A percentile compares a stretch with the other conserved stretches of the same genome.
Conservation (phyloP, 2,888 invertebrate genomes). For the Leptothorax acervorum region DNA sequence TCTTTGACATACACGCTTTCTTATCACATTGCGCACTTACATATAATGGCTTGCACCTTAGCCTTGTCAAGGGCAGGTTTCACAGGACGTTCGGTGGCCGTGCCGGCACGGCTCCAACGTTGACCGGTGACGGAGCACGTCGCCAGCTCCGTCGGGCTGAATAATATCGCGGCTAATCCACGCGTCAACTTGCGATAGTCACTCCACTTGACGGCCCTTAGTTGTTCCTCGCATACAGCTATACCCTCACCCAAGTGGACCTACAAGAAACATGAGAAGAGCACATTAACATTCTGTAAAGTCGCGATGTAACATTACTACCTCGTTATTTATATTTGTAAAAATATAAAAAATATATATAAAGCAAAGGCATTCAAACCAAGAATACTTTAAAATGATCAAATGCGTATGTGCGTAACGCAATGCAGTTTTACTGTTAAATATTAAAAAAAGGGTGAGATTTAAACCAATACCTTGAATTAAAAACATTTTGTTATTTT, state of each 20-base stretch:
- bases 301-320: not conserved
- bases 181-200: conserved; percentile 91
- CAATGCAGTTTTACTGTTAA: too few relatives aligned
- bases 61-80: conserved; percentile 91
- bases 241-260: conserved; percentile 91
- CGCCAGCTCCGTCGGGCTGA: conserved; percentile 91
- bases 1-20: not conserved
- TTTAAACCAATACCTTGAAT: too few relatives aligned
- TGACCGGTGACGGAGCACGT: conserved; percentile 92
- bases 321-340: not conserved
- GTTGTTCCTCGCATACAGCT: conserved; percentile 90
- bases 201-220: conserved; percentile 91
- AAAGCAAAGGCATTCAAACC: not conserved
- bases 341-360: not conserved
- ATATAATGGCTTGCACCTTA: conserved; percentile 92
- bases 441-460: too few relatives aligned
- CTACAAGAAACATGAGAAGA: conserved; percentile 83
- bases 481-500: too few relatives aligned
- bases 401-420: too few relatives aligned
- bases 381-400: not conserved
- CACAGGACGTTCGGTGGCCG: conserved; percentile 90
- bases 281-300: conserved; percentile 15
- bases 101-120: conserved; percentile 91
- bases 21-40: conserved; percentile 83
- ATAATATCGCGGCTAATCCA: conserved; percentile 91